These are phyloP conservation scores for Campoplex nolae DNA, from an alignment of 2,888 invertebrate genomes.

Conservation along the genomic window DNA sequence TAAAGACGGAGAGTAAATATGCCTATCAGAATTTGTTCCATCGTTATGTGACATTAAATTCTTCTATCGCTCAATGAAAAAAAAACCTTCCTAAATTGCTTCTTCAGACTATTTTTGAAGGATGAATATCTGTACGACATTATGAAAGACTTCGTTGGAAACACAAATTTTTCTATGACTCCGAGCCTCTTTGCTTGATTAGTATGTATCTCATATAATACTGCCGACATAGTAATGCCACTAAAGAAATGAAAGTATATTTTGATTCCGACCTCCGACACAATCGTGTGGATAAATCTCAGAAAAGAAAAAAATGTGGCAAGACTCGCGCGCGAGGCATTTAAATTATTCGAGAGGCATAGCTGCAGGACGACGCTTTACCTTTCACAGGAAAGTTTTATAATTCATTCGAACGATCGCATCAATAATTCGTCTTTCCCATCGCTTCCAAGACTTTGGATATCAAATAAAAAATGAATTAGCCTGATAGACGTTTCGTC, in stretches of 20 bases:
- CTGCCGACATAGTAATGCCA: neutral
- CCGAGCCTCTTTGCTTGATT: neutral
- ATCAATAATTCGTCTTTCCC: conserved; percentile 57
- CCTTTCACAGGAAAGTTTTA: conserved; percentile 8
- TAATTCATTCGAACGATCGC: conserved; percentile 49
- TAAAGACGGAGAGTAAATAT: conserved; percentile 28
- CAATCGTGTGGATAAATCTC: conserved; percentile 21
- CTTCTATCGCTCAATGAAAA: conserved; percentile 3
- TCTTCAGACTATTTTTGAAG: neutral
- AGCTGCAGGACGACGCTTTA: neutral
- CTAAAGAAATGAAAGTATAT: conserved; percentile 21
- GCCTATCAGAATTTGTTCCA: conserved; percentile 30
- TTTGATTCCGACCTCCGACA: conserved; percentile 10
- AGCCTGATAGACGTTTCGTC: neutral
- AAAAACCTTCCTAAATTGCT: neutral
- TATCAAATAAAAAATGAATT: conserved; percentile 52
- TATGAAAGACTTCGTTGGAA: neutral
- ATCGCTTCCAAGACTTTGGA: conserved; percentile 37
- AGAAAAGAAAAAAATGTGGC: neutral
- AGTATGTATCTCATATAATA: conserved; percentile 62
- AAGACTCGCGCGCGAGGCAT: conserved; percentile 27
- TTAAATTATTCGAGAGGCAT: conserved; percentile 23
- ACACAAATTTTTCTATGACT: neutral
- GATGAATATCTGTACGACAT: neutral
- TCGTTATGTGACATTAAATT: conserved; percentile 40